A percentile compares a stretch with the other conserved stretches of the same genome.
phyloP scores from a whole-genome alignment of 1,140 invertebrate genomes.

The Aethina tumida region DNA sequence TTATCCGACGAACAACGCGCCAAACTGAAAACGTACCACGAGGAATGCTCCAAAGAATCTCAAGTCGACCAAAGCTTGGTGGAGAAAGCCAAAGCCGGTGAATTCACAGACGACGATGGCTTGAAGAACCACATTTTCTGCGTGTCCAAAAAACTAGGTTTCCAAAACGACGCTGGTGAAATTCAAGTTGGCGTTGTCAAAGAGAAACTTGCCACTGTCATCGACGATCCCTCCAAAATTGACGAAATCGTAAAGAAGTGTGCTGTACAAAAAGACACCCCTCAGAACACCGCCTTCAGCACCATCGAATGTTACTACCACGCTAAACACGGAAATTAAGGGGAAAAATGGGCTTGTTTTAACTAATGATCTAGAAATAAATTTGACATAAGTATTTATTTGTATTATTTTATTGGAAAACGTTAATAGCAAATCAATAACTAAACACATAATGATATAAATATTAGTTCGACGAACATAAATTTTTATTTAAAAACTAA shows the following conservation, averaged over 20 bases:
- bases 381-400: too few relatives aligned
- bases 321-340: too few relatives aligned
- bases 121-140: slow-evolving; percentile 37
- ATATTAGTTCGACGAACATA: too few relatives aligned
- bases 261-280: slow-evolving; percentile 11
- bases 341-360: too few relatives aligned
- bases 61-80: slow-evolving; percentile 3
- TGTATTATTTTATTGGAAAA: too few relatives aligned
- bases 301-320: too few relatives aligned
- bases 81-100: slow-evolving; percentile 3
- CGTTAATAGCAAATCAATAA: too few relatives aligned
- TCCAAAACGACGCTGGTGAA: slow-evolving; percentile 33
- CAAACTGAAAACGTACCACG: slow-evolving; percentile 6
- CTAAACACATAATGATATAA: too few relatives aligned
- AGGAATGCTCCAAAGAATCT: slow-evolving; percentile 7
- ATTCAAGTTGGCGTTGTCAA: slow-evolving; percentile 34
- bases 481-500: too few relatives aligned
- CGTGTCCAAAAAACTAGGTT: slow-evolving; percentile 37
- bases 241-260: slow-evolving; percentile 8
- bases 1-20: slow-evolving; percentile 12
- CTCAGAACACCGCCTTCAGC: slow-evolving; percentile 18
- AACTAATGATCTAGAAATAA: too few relatives aligned
- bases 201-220: slow-evolving; percentile 32
- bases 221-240: slow-evolving; percentile 25
- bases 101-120: slow-evolving; percentile 33